Conservation (phyloP, 1,140 invertebrate species). For the Drosophila persimilis region DNA sequence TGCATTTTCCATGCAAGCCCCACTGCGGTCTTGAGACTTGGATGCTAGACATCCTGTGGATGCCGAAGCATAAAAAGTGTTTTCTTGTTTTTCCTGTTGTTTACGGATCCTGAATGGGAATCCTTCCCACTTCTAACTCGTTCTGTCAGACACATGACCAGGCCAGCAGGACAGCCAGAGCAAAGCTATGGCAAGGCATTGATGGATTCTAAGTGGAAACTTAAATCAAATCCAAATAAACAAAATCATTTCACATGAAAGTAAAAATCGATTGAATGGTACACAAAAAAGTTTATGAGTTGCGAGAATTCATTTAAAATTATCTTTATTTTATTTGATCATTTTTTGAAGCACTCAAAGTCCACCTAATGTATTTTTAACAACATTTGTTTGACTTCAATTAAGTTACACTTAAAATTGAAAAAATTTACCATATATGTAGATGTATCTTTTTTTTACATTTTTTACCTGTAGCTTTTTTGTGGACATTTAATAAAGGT, state of each 20-base stretch:
- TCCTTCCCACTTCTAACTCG: slow-evolving; percentile 41
- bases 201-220: not conserved
- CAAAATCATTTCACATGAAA: not conserved
- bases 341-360: slow-evolving; percentile 37
- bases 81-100: slow-evolving; percentile 33
- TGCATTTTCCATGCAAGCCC: slow-evolving; percentile 9
- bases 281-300: not conserved
- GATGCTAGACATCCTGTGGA: slow-evolving; percentile 5
- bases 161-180: no score
- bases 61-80: slow-evolving; percentile 63
- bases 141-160: slow-evolving; percentile 9
- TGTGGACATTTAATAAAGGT: slow-evolving; percentile 39
- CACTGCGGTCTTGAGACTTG: not conserved
- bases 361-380: slow-evolving; percentile 37
- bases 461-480: slow-evolving; percentile 39
- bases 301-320: slow-evolving; percentile 42
- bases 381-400: slow-evolving; percentile 36
- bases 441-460: slow-evolving; percentile 8
- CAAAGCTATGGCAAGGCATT: not conserved
- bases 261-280: slow-evolving; percentile 1
- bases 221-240: slow-evolving; percentile 22
- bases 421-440: slow-evolving; percentile 18
- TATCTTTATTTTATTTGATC: slow-evolving; percentile 24
- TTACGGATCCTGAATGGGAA: not conserved
- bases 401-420: slow-evolving; percentile 59